Conservation (phyloP, 1,140 invertebrate genomes). For the Drosophila ambigua region DNA sequence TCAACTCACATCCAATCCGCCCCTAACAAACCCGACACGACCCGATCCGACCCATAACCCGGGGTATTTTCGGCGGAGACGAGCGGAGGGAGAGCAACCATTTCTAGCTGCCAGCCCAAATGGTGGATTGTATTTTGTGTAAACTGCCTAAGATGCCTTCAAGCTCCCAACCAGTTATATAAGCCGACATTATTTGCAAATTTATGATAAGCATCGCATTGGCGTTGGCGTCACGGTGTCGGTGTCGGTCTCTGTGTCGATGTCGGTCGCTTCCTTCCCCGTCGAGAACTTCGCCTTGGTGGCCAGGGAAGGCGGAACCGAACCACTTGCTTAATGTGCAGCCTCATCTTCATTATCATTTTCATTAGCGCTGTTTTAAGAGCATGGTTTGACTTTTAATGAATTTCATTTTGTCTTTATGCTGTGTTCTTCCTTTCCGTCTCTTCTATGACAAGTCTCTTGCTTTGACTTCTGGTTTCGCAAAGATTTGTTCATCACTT, state of each 20-base stretch:
- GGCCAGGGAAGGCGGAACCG: constrained; percentile 49
- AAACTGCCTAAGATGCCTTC: constrained; percentile 6
- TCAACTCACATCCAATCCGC: no score
- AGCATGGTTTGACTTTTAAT: constrained; percentile 40
- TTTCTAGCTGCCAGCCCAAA: constrained; percentile 20
- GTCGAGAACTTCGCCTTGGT: constrained; percentile 38
- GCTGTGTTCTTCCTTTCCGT: background rate
- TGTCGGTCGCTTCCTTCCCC: background rate
- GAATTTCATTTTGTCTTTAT: constrained; percentile 31
- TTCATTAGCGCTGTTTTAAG: constrained; percentile 10
- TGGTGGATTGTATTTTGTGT: background rate
- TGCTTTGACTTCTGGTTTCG: constrained; percentile 10
- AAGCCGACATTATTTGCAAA: constrained; percentile 65
- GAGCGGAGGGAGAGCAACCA: background rate
- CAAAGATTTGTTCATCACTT: constrained; percentile 10
- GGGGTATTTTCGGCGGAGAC: no score
- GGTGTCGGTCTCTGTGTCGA: background rate
- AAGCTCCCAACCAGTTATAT: constrained; percentile 53
- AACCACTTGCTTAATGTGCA: constrained; percentile 54
- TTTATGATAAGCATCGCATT: constrained; percentile 54
- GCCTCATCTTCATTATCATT: constrained; percentile 11
- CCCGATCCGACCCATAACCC: no score
- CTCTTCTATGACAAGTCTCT: constrained; percentile 7
- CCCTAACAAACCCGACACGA: no score
- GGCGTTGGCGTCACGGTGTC: background rate